Evolutionary conservation across 2,888 invertebrate genomes (phyloP).

Genomic region (Nemoura dubitans): DNA sequence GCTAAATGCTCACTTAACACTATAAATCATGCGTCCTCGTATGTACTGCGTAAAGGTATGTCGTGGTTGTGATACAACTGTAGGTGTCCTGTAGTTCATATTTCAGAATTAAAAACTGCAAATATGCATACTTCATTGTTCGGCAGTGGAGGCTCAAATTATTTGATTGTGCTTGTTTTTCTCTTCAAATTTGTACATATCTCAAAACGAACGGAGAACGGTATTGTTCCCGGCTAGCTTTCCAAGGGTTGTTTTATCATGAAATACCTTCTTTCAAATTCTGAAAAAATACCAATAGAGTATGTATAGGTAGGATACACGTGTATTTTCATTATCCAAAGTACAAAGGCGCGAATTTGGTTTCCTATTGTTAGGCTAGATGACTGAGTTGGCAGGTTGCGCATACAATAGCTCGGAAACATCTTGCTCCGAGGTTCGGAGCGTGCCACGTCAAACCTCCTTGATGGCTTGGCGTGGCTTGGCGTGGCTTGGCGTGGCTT

Average conservation of each 20-base stretch:
- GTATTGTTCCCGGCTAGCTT: conserved; percentile 13
- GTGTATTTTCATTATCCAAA: conserved; percentile 46
- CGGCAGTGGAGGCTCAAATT: neutral
- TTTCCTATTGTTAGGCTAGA: conserved; percentile 32
- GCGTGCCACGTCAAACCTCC: neutral
- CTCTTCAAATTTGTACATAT: neutral
- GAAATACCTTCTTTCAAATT: conserved; percentile 8
- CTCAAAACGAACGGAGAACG: neutral
- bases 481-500: too few relatives aligned
- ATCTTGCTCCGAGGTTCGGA: neutral
- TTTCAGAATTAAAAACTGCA: too few relatives aligned
- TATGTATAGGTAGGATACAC: neutral
- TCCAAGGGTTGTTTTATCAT: neutral
- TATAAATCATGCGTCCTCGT: too few relatives aligned
- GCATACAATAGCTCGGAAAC: neutral
- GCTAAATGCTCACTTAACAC: too few relatives aligned
- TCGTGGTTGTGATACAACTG: too few relatives aligned
- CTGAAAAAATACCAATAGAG: conserved; percentile 37
- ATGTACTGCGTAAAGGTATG: too few relatives aligned
- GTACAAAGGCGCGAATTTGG: conserved; percentile 45
- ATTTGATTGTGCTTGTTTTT: neutral
- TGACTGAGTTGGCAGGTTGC: neutral
- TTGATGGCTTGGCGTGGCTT: neutral
- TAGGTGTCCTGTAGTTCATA: too few relatives aligned
- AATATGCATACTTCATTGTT: too few relatives aligned